Evolutionary conservation across 2,113 vertebrate genomes (phyloP).

Genomic region (Erythrocebus patas): DNA sequence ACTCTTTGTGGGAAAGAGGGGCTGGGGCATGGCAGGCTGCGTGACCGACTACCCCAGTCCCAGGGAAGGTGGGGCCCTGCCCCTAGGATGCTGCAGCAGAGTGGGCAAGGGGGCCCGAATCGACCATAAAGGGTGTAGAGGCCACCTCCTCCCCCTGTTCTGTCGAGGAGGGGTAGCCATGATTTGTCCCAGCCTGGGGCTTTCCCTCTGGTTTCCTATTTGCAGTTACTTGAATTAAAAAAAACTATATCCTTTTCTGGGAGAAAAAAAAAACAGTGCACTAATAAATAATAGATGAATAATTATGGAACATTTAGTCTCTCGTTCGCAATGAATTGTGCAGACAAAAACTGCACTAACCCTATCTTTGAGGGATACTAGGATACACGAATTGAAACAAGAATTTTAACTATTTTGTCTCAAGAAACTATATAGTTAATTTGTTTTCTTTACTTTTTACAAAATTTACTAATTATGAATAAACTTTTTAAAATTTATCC

Average conservation of each 20-base stretch:
- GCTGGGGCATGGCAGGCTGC: no score
- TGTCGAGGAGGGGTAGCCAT: no score
- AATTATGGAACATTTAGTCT: background rate
- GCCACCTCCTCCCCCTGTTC: no score
- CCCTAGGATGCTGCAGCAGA: no score
- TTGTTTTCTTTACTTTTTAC: background rate
- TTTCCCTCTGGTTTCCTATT: background rate
- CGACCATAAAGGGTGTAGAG: background rate
- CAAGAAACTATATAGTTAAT: background rate
- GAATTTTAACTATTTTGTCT: slow-evolving; percentile 22
- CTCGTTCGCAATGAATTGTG: background rate
- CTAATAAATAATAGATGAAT: background rate
- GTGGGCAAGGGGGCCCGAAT: no score
- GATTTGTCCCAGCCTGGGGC: no score
- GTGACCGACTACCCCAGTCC: no score
- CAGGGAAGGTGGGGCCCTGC: no score
- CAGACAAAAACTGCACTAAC: background rate
- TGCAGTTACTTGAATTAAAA: background rate
- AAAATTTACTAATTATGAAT: background rate
- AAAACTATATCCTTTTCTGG: no score
- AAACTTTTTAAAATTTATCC: background rate
- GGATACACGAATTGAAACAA: background rate
- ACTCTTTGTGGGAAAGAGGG: no score
- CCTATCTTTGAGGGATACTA: background rate
- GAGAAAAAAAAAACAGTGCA: background rate